These are phyloP conservation scores for Gasteruption jaculator DNA, from an alignment of 2,888 invertebrate genomes.

Conservation along the genomic window DNA sequence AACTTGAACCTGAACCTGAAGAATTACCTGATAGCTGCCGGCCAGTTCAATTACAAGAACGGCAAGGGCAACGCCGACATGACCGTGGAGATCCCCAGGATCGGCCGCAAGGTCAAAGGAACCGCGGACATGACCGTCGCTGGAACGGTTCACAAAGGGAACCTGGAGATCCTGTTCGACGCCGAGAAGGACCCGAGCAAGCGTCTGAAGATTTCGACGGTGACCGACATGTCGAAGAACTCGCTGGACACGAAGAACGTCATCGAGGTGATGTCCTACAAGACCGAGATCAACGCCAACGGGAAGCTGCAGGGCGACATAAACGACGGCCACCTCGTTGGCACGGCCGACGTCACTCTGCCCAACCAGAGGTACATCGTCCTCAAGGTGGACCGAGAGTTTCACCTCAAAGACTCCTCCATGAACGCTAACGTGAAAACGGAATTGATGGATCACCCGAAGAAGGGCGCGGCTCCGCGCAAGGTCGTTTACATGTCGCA, in stretches of 20 bases:
- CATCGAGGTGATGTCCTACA: constrained; percentile 53
- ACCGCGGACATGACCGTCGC: constrained; percentile 60
- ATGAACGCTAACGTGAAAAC: constrained; percentile 20
- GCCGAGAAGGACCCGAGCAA: constrained; percentile 67
- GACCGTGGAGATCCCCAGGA: constrained; percentile 57
- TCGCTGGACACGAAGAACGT: constrained; percentile 62
- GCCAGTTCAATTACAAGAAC: constrained; percentile 61
- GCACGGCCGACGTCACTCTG: constrained; percentile 54
- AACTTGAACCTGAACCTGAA: constrained; percentile 60
- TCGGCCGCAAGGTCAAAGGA: constrained; percentile 48
- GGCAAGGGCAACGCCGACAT: constrained; percentile 64
- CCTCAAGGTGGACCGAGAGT: constrained; percentile 45
- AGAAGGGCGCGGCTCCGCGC: constrained; percentile 50
- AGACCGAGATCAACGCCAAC: constrained; percentile 52
- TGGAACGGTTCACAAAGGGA: constrained; percentile 60
- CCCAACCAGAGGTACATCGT: constrained; percentile 54
- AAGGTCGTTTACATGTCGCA: constrained; percentile 48
- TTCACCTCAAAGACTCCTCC: constrained; percentile 30
- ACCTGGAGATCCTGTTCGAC: constrained; percentile 64
- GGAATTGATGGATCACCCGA: constrained; percentile 46
- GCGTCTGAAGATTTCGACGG: constrained; percentile 63
- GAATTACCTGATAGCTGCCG: constrained; percentile 60
- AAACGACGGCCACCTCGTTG: constrained; percentile 51
- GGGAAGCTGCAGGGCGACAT: constrained; percentile 50
- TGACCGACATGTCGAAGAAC: constrained; percentile 55